Conservation (phyloP, 2,888 invertebrate genomes). For the Bembecia ichneumoniformis region DNA sequence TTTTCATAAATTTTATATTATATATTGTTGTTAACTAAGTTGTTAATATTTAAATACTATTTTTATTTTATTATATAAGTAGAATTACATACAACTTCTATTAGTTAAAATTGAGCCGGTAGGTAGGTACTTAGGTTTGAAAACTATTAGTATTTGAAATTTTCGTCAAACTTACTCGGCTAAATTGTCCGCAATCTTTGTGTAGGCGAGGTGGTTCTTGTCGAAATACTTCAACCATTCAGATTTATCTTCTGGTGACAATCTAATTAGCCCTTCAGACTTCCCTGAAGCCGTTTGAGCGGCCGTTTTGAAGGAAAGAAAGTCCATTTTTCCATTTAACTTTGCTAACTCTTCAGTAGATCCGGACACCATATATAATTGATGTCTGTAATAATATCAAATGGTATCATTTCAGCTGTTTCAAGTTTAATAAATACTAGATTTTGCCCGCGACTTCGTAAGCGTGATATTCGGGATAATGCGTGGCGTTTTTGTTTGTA, state of each 20-base stretch:
- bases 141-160: background rate
- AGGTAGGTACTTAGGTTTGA: background rate
- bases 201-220: slow-evolving; percentile 31
- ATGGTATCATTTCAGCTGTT: no score
- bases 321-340: slow-evolving; percentile 38
- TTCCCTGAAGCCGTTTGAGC: slow-evolving; percentile 29
- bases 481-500: no score
- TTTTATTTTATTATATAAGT: no score
- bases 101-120: no score
- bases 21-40: no score
- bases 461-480: no score
- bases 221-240: slow-evolving; percentile 49
- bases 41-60: no score
- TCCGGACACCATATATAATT: slow-evolving; percentile 44
- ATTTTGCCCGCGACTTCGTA: no score
- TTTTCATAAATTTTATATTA: no score
- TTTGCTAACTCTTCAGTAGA: slow-evolving; percentile 27
- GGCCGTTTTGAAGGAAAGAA: slow-evolving; percentile 38
- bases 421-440: no score
- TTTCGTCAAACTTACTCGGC: slow-evolving; percentile 35
- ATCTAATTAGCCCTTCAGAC: slow-evolving; percentile 41
- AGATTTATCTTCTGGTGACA: slow-evolving; percentile 41
- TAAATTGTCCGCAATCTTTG: slow-evolving; percentile 43
- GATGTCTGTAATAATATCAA: slow-evolving; percentile 32
- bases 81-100: no score